These are phyloP conservation scores for Oreortyx pictus DNA, from an alignment of 2,797 vertebrate genomes.

Conservation along the genomic window DNA sequence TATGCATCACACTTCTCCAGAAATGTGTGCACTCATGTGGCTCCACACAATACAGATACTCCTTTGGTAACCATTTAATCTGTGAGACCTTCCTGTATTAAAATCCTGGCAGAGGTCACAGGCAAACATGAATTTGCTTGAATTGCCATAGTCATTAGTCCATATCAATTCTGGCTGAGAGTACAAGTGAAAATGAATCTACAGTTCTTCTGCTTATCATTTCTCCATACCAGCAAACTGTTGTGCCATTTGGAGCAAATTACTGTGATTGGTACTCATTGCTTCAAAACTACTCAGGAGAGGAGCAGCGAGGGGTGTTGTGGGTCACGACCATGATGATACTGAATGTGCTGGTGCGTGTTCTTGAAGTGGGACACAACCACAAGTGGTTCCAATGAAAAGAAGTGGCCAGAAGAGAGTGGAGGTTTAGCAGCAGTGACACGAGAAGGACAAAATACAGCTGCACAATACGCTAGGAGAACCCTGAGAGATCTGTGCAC, in stretches of 20 bases:
- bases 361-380: background rate
- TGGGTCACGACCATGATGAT: background rate
- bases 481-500: background rate
- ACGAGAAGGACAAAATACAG: background rate
- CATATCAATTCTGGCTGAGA: constrained; percentile 27
- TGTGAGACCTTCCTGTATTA: constrained; percentile 22
- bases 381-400: background rate
- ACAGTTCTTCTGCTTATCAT: constrained; percentile 23
- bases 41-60: rapidly evolving
- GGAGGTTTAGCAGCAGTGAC: background rate
- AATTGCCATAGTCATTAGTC: constrained; percentile 22
- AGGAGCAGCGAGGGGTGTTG: background rate
- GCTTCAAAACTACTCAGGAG: background rate
- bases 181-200: constrained; percentile 44
- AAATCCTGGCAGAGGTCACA: constrained; percentile 60
- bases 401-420: background rate
- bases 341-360: background rate
- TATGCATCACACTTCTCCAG: background rate
- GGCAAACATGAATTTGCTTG: constrained; percentile 49
- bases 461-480: background rate
- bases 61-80: background rate
- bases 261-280: constrained; percentile 20
- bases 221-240: constrained; percentile 45
- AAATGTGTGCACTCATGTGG: background rate
- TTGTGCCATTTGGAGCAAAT: constrained; percentile 26